These are phyloP conservation scores for Paramormyrops hopkinsi DNA, from an alignment of 2,797 vertebrate genomes.

Conservation along the genomic window DNA sequence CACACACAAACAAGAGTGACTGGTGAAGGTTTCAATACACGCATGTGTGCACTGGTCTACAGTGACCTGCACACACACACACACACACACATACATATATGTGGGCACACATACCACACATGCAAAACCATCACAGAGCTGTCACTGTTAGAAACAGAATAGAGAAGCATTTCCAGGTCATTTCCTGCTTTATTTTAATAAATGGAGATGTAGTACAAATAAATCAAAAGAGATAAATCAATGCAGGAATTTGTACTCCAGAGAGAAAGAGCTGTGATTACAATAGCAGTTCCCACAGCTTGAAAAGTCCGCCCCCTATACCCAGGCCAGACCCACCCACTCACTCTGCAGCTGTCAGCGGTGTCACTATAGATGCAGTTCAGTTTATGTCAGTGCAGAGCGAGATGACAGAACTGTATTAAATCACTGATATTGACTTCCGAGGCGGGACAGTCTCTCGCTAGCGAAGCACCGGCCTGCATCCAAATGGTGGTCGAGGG, in stretches of 20 bases:
- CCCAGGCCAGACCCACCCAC: neutral
- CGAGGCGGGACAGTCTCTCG: neutral
- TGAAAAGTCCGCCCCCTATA: neutral
- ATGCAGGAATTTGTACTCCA: neutral
- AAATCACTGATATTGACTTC: neutral
- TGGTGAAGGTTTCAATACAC: too few species aligned
- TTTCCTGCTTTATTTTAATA: neutral
- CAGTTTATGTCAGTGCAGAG: neutral
- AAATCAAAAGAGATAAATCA: neutral
- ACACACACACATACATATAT: neutral
- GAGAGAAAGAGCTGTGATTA: neutral
- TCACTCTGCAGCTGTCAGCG: neutral
- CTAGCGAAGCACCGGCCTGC: neutral
- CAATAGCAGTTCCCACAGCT: neutral
- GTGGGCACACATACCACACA: neutral
- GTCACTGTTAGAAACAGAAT: neutral
- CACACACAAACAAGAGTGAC: too few species aligned
- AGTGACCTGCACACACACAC: neutral
- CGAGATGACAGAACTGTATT: neutral
- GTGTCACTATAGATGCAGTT: neutral
- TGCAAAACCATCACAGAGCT: neutral
- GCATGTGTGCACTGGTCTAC: too few species aligned
- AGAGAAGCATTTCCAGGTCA: neutral
- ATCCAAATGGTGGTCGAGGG: conserved; percentile 24
- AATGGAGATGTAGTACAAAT: neutral